phyloP scores from a whole-genome alignment of 2,113 vertebrate species.

The Petroica traversi region DNA sequence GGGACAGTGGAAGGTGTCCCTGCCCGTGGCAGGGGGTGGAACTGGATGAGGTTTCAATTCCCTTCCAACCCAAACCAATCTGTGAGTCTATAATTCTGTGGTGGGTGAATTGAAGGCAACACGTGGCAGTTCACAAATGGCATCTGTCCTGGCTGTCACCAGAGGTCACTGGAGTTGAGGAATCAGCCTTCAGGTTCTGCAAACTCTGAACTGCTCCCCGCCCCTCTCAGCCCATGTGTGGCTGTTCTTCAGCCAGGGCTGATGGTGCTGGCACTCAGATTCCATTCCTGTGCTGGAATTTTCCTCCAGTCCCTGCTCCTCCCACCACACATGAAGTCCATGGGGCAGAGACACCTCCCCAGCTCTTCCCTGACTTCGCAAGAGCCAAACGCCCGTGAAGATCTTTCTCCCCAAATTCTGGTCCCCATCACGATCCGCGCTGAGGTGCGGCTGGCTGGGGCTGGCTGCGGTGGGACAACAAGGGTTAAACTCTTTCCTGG shows the following conservation, averaged over 20 bases:
- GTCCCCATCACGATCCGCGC: rapidly evolving
- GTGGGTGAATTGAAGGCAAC: neutral
- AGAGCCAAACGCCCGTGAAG: neutral
- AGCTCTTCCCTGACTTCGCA: neutral
- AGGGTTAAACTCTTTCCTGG: constrained; percentile 26
- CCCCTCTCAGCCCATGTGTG: neutral
- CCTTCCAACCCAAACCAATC: neutral
- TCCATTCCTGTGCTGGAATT: neutral
- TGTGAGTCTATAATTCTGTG: neutral
- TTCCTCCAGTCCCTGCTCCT: neutral
- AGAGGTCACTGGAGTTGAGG: neutral
- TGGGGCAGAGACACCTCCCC: neutral
- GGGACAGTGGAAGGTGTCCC: neutral
- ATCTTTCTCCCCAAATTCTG: neutral
- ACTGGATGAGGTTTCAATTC: neutral
- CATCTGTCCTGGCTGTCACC: neutral
- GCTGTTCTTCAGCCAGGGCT: neutral
- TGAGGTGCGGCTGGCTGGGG: neutral
- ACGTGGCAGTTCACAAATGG: rapidly evolving
- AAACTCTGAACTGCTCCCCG: neutral
- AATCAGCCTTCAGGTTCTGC: neutral
- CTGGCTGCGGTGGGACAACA: rapidly evolving
- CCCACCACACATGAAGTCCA: neutral
- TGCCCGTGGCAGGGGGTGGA: neutral
- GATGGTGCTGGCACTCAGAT: neutral